Evolutionary conservation across 2,113 vertebrate genomes (phyloP).

Genomic region (Rattus norvegicus): GRCr8 NC_086019.1:206319501-206320000

Average conservation of each 20-base stretch:
- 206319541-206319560: background rate
- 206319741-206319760: background rate
- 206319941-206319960: slow-evolving; percentile 88
- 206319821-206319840: slow-evolving; percentile 87
- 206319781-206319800: slow-evolving; percentile 90
- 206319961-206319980: slow-evolving; percentile 86
- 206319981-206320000: accelerated
- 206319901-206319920: accelerated
- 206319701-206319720: accelerated
- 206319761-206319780: slow-evolving; percentile 93
- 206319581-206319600: background rate
- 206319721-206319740: background rate
- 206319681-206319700: accelerated
- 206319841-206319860: slow-evolving; percentile 85
- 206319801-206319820: slow-evolving; percentile 83
- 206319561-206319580: no score
- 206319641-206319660: background rate
- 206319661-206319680: background rate
- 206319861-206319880: slow-evolving; percentile 74
- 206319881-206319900: slow-evolving; percentile 23
- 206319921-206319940: slow-evolving; percentile 68
- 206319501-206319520: slow-evolving; percentile 96
- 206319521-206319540: slow-evolving; percentile 81
- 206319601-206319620: no score
- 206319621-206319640: background rate